A percentile compares a stretch with the other conserved stretches of the same genome.
These are phyloP conservation scores for Drosophila infuscata DNA, from an alignment of 2,888 invertebrate genomes.

Conservation along the genomic window DNA sequence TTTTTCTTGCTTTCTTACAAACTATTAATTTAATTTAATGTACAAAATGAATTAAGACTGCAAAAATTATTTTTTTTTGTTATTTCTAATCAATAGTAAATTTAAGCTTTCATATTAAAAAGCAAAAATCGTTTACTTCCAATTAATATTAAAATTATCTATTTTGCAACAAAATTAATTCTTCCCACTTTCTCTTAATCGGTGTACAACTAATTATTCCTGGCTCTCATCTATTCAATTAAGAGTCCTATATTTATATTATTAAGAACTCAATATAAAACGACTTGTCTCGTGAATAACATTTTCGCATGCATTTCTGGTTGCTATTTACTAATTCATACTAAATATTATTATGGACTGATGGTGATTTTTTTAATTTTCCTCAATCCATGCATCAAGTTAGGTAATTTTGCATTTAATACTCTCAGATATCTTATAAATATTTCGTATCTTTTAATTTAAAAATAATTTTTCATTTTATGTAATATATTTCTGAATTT, in stretches of 20 bases:
- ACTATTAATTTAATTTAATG: background rate
- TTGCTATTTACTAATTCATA: background rate
- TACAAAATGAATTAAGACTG: background rate
- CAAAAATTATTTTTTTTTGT: too few relatives aligned
- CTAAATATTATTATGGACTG: background rate
- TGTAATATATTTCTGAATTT: background rate
- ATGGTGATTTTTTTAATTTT: too few relatives aligned
- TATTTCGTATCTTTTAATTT: background rate
- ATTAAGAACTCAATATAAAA: background rate
- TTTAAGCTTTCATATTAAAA: too few relatives aligned
- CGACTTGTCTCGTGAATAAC: background rate
- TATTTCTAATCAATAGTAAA: too few relatives aligned
- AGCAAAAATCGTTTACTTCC: fast-evolving
- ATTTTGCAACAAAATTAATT: background rate
- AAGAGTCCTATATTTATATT: background rate
- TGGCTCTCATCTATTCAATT: background rate
- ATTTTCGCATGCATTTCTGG: background rate
- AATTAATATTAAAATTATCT: too few relatives aligned
- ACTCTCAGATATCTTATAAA: background rate
- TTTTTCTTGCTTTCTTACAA: background rate
- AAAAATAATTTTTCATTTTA: background rate
- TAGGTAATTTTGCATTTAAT: too few relatives aligned
- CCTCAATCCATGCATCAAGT: too few relatives aligned
- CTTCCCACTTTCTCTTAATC: background rate
- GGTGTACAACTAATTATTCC: background rate